phyloP scores from a whole-genome alignment of 2,113 vertebrate genomes.

The Ictidomys tridecemlineatus region DNA sequence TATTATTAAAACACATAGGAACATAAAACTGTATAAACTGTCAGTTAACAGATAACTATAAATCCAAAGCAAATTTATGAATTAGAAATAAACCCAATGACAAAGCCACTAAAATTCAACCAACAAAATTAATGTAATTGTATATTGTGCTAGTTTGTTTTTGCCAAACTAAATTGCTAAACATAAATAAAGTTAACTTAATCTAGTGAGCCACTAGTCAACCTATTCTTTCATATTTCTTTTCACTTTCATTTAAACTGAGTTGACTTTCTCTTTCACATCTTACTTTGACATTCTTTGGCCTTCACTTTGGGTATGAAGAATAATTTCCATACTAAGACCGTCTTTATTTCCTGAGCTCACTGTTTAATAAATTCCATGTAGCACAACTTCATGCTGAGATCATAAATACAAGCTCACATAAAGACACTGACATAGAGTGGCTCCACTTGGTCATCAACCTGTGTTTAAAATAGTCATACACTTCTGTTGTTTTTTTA shows the following conservation, averaged over 20 bases:
- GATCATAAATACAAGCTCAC: neutral
- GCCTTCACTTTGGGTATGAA: neutral
- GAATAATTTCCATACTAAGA: neutral
- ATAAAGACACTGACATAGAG: neutral
- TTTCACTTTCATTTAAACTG: neutral
- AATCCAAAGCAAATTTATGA: constrained; percentile 13
- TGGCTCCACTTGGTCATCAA: neutral
- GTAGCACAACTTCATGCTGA: neutral
- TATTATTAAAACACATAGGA: neutral
- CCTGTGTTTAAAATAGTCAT: neutral
- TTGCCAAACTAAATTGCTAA: constrained; percentile 1
- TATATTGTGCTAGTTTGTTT: neutral
- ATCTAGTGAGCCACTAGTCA: neutral
- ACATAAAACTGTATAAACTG: neutral
- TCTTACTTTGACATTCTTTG: neutral
- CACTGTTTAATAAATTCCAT: neutral
- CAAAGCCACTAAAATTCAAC: neutral
- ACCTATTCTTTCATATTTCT: neutral
- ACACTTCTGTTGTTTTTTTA: neutral
- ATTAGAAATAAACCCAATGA: neutral
- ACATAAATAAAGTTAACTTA: neutral
- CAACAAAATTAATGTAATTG: neutral
- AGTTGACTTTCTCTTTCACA: neutral
- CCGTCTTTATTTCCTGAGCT: neutral
- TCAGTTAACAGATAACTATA: neutral